Evolutionary conservation across 2,113 vertebrate genomes (phyloP).

Genomic region (Daboia siamensis): DNA sequence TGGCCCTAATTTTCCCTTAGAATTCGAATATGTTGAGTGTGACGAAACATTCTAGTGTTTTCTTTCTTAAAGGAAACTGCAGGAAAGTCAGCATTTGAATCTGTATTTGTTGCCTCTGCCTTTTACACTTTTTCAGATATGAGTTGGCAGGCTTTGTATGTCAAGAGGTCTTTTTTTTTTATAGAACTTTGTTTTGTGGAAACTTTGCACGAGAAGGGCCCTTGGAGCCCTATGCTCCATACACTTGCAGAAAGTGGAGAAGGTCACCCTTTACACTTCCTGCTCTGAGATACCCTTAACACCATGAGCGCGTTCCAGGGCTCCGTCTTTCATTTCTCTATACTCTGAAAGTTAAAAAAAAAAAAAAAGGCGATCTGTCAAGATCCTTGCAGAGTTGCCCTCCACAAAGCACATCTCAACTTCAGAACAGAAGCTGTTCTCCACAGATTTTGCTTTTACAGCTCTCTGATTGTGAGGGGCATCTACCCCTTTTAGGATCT

Average conservation of each 20-base stretch:
- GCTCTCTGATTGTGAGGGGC: background rate
- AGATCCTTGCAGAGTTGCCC: constrained; percentile 30
- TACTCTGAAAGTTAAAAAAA: background rate
- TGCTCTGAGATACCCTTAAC: constrained; percentile 24
- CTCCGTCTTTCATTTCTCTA: constrained; percentile 2
- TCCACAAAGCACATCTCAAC: background rate
- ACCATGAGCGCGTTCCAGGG: background rate
- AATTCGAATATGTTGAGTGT: background rate
- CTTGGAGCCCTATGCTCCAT: constrained; percentile 17
- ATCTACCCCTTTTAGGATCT: background rate
- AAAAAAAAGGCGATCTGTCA: constrained; percentile 28
- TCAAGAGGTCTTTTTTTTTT: constrained; percentile 66
- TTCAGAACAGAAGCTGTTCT: constrained; percentile 26
- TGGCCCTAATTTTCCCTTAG: background rate
- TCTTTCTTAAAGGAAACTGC: constrained; percentile 11
- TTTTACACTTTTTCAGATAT: constrained; percentile 51
- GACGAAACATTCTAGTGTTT: background rate
- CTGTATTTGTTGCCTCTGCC: constrained; percentile 54
- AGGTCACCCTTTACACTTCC: background rate
- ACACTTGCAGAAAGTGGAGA: background rate
- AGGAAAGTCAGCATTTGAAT: constrained; percentile 51
- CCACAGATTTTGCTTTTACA: background rate
- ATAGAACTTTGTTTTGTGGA: constrained; percentile 63
- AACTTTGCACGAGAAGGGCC: background rate
- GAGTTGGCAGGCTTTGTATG: constrained; percentile 59